phyloP scores from a whole-genome alignment of 2,888 invertebrate species.

The Drosophila setosimentum region DNA sequence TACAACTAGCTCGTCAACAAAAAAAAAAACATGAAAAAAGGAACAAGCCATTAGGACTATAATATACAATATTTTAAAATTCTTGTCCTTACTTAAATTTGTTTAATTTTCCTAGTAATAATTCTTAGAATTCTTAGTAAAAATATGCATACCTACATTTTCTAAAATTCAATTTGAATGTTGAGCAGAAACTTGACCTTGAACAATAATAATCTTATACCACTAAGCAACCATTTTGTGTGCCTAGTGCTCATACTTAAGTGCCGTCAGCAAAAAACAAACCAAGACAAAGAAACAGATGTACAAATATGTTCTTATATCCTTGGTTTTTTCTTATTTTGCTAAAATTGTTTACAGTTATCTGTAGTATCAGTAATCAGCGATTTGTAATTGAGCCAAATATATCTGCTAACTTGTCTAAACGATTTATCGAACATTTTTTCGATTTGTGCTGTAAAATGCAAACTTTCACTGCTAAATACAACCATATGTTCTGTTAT shows the following conservation, averaged over 20 bases:
- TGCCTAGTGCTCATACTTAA: not conserved
- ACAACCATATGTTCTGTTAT: not conserved
- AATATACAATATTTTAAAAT: no score
- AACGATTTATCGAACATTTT: not conserved
- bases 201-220: not conserved
- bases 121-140: not conserved
- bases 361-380: not conserved
- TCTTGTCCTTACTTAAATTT: no score
- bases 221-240: not conserved
- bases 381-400: not conserved
- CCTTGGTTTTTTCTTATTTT: not conserved
- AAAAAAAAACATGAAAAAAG: no score
- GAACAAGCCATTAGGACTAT: no score
- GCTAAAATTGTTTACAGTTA: not conserved
- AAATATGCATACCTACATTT: not conserved
- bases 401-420: not conserved
- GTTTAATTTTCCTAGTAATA: no score
- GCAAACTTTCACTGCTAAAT: not conserved
- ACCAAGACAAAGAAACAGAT: not conserved
- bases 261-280: not conserved
- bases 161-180: not conserved
- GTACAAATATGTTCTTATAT: not conserved
- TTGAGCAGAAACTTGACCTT: not conserved
- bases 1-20: no score
- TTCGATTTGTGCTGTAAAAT: not conserved